Evolutionary conservation across 2,797 vertebrate species (phyloP).

Genomic region (Decapterus maruadsi): DNA sequence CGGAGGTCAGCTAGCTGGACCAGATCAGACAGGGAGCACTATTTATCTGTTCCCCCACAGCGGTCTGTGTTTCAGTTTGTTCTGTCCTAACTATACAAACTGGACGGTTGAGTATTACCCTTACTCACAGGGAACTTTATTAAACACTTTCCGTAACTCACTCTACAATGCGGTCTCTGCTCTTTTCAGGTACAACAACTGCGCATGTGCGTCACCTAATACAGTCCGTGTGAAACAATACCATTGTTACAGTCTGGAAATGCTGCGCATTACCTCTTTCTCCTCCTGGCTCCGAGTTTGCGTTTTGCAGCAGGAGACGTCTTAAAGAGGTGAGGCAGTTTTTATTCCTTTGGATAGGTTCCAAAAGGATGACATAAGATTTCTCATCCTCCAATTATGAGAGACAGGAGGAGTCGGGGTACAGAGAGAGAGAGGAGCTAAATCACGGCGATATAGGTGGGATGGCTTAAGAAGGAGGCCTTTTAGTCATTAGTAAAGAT

Average conservation of each 20-base stretch:
- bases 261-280: slow-evolving; percentile 20
- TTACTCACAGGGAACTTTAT: too few species aligned
- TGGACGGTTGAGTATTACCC: too few species aligned
- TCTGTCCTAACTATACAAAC: too few species aligned
- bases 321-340: slow-evolving; percentile 34
- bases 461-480: slow-evolving; percentile 51
- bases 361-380: slow-evolving; percentile 58
- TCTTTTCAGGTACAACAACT: too few species aligned
- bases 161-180: too few species aligned
- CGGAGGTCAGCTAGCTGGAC: slow-evolving; percentile 26
- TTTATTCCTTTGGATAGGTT: slow-evolving; percentile 53
- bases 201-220: too few species aligned
- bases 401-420: slow-evolving; percentile 12
- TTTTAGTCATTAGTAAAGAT: slow-evolving; percentile 55
- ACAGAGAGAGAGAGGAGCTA: slow-evolving; percentile 26
- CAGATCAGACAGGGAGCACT: slow-evolving; percentile 41
- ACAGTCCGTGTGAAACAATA: too few species aligned
- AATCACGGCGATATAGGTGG: slow-evolving; percentile 51
- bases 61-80: too few species aligned
- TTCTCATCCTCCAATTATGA: slow-evolving; percentile 42
- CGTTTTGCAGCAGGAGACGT: slow-evolving; percentile 28
- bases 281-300: slow-evolving; percentile 29
- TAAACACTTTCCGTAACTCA: too few species aligned
- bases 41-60: slow-evolving; percentile 52
- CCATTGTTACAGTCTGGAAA: slow-evolving; percentile 31